Conservation (phyloP, 2,888 invertebrate genomes). For the Tuberolachnus salignus region DNA sequence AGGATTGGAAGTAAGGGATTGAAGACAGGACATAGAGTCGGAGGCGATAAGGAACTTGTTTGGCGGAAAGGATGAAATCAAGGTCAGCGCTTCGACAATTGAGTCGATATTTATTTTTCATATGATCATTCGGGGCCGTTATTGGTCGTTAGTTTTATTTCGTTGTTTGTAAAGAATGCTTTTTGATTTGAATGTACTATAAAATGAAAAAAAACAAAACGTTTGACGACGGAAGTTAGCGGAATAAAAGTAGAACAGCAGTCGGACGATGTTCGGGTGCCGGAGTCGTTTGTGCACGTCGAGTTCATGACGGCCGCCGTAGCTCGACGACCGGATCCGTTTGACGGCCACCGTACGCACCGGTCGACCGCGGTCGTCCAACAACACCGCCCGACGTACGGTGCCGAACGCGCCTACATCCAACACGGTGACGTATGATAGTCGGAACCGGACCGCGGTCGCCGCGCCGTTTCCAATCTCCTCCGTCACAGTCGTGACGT, state of each 20-base stretch:
- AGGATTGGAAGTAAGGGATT: no score
- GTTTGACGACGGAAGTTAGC: no score
- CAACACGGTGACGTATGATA: constrained; percentile 23
- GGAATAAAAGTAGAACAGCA: constrained; percentile 46
- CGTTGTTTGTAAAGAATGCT: no score
- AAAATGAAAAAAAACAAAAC: no score
- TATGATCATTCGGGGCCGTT: no score
- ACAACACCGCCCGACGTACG: constrained; percentile 9
- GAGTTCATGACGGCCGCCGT: constrained; percentile 21
- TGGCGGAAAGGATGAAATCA: no score
- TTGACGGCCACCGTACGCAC: constrained; percentile 27
- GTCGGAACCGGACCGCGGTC: neutral
- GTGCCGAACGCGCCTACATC: constrained; percentile 33
- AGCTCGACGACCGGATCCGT: neutral
- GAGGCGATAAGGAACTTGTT: no score
- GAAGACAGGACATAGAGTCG: no score
- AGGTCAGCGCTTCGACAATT: no score
- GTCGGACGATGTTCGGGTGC: constrained; percentile 33
- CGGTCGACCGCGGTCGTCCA: neutral
- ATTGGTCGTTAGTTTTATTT: no score
- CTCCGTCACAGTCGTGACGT: constrained; percentile 35
- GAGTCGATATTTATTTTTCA: no score
- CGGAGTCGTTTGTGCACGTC: constrained; percentile 18
- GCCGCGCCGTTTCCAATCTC: neutral
- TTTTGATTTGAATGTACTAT: no score